Evolutionary conservation across 2,113 vertebrate genomes (phyloP).

Genomic region (Cololabis saira): DNA sequence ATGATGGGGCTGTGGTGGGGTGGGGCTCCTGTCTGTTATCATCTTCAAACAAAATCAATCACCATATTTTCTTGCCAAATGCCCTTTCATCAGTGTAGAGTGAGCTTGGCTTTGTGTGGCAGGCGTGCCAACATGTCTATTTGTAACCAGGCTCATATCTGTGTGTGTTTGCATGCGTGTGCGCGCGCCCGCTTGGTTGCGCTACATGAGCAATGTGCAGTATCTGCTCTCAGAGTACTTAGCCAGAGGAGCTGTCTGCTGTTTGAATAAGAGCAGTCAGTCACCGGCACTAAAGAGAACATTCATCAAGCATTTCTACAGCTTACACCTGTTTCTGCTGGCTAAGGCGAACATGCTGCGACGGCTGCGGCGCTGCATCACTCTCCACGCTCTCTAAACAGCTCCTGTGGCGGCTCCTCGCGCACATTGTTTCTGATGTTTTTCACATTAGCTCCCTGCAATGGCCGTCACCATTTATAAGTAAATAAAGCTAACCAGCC

Average conservation of each 20-base stretch:
- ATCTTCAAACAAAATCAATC: conserved; percentile 53
- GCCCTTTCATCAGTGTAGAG: conserved; percentile 23
- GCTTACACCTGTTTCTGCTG: conserved; percentile 80
- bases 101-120: conserved; percentile 4
- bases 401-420: conserved; percentile 47
- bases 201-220: conserved; percentile 64
- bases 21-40: conserved; percentile 28
- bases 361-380: conserved; percentile 64
- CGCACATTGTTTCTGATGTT: conserved; percentile 51
- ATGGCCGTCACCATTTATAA: conserved; percentile 45
- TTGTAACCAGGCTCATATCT: not conserved
- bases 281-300: conserved; percentile 78
- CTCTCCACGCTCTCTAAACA: conserved; percentile 61
- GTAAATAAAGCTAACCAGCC: conserved; percentile 57
- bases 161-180: not conserved
- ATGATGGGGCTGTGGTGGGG: no score
- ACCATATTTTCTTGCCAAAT: conserved; percentile 8
- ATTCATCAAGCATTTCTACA: conserved; percentile 76
- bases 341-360: conserved; percentile 70
- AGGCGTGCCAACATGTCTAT: conserved; percentile 5
- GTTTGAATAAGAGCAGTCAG: conserved; percentile 80
- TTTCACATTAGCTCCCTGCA: conserved; percentile 60
- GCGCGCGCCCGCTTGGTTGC: conserved; percentile 24
- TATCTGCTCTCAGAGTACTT: conserved; percentile 67
- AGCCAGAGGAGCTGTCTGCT: conserved; percentile 72